Evolutionary conservation across 1,140 invertebrate genomes (phyloP).

Genomic region (Drosophila seguyi): DNA sequence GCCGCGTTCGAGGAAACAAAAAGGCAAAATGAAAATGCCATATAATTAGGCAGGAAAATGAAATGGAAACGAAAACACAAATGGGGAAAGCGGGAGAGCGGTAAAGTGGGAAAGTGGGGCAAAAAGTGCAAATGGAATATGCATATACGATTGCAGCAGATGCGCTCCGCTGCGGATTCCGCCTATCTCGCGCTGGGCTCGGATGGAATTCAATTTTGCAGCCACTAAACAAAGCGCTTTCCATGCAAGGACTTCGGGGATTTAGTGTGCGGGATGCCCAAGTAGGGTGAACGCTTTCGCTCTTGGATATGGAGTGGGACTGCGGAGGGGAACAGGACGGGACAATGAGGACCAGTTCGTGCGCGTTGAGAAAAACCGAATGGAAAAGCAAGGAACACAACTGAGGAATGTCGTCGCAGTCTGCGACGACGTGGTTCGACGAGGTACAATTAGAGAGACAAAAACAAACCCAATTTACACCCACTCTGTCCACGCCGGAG

Average conservation of each 20-base stretch:
- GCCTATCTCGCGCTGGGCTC: constrained; percentile 6
- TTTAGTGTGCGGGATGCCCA: neutral
- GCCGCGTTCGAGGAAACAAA: constrained; percentile 49
- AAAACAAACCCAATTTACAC: constrained; percentile 86
- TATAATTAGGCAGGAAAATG: constrained; percentile 31
- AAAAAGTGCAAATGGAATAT: constrained; percentile 35
- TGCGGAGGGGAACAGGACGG: constrained; percentile 6
- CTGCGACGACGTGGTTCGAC: constrained; percentile 29
- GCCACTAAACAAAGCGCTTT: constrained; percentile 33
- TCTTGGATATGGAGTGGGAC: neutral
- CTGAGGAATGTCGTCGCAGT: constrained; percentile 11
- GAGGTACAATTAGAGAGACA: constrained; percentile 70
- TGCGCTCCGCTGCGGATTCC: constrained; percentile 18
- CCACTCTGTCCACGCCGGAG: constrained; percentile 85
- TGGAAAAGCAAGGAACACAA: constrained; percentile 15
- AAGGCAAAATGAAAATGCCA: constrained; percentile 50
- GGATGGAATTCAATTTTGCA: constrained; percentile 48
- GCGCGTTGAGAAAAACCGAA: constrained; percentile 13
- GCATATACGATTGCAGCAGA: constrained; percentile 42
- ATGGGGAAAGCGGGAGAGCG: constrained; percentile 28
- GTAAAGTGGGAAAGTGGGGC: constrained; percentile 31
- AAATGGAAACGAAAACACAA: constrained; percentile 31
- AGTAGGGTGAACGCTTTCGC: neutral
- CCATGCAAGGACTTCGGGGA: constrained; percentile 18
- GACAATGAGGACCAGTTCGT: constrained; percentile 3